Base-by-base conservation (phyloP, 2,797 vertebrate species). In the Salmo trutta region DNA sequence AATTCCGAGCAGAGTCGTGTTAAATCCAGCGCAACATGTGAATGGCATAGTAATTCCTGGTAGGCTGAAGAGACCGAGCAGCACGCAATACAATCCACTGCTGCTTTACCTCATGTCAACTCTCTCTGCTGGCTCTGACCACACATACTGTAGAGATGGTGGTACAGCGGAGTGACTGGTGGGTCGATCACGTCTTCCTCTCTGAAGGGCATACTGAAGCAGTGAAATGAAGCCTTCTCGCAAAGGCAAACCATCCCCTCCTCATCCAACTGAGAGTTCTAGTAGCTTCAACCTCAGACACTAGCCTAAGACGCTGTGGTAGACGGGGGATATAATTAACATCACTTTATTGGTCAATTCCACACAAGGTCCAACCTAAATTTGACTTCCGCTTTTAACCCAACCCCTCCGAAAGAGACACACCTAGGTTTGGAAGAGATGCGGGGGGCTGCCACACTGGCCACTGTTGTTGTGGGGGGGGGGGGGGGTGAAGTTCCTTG, bases 131-230 rank as follows among this genome's bases (percentile, higher is more conserved):
- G 54, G 47, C 68, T 81, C 1, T 67, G 86, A 82, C 88, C 86
- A 78, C 90, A 90, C 91, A 91, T 88, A 68, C 77, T 47, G 41
- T 47, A 47, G 41, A 79, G 88, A 88, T 71, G 84, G 89, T 77
- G 71, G 73, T 77, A 85, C 78, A 1, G 77, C 71, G 78, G 15
- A n/a, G n/a, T 59, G 56, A 8, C 56, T 59, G 56, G 56, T 59
- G 56, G 56, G 56, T 59, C 15, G 56, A n/a, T 59, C 56, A 5
- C 56, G n/a, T 19, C n/a, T n/a, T 59, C 56, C n/a, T 19, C 56
- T 59, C 56, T 59, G 56, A 87, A 54, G 76, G 73, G 79, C 84
- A 87, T 77, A 85, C 82, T n/a, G 79, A 76, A 80, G 86, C 87
- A 80, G 71, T 74, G 77, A 90, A 91, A 91, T 69, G 75, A 89